Conservation (phyloP, 1,140 invertebrate species). For the Papilio polyxenes region DNA sequence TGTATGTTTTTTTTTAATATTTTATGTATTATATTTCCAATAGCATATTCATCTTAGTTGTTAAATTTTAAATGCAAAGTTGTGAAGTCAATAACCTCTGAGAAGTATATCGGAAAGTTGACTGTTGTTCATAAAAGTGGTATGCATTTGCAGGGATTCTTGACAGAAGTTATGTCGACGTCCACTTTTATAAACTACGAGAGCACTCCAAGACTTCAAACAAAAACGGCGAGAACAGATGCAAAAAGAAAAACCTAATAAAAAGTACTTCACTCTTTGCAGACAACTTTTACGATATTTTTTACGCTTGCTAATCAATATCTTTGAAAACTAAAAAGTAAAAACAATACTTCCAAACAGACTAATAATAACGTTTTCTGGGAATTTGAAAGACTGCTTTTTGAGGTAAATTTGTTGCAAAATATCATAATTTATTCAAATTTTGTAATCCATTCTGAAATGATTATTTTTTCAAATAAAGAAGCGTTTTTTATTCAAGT, state of each 20-base stretch:
- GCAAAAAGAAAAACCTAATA: neutral
- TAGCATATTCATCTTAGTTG: no score
- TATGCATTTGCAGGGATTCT: constrained; percentile 14
- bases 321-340: neutral
- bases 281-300: neutral
- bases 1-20: no score
- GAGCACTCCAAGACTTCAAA: constrained; percentile 7
- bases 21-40: no score
- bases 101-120: neutral
- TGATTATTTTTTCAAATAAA: no score
- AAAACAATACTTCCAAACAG: no score
- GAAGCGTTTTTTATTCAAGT: no score
- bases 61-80: no score
- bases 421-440: no score
- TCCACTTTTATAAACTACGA: constrained; percentile 4
- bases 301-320: neutral
- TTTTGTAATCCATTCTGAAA: no score
- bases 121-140: neutral
- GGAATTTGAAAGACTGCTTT: no score
- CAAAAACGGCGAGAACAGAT: neutral
- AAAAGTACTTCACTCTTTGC: neutral
- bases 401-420: no score
- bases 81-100: neutral
- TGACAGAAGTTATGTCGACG: constrained; percentile 6
- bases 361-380: no score